A percentile compares a stretch with the other conserved stretches of the same genome.
Evolutionary conservation across 1,140 invertebrate genomes (phyloP).

Genomic region (Ectropis grisescens): DNA sequence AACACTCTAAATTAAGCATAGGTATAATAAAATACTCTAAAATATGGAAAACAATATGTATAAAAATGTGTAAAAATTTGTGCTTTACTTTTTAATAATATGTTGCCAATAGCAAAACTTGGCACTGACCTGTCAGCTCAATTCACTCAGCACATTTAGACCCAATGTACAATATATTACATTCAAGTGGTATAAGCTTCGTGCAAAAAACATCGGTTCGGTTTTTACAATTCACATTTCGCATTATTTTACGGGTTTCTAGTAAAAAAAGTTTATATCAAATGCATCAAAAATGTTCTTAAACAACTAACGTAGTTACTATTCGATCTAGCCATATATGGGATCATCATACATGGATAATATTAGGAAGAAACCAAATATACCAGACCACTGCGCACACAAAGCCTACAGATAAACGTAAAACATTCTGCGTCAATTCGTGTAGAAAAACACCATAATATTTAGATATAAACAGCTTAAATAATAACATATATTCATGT

Average conservation of each 20-base stretch:
- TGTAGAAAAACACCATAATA: constrained; percentile 54
- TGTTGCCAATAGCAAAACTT: constrained; percentile 66
- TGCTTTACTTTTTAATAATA: constrained; percentile 33
- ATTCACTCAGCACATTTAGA: constrained; percentile 65
- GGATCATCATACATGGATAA: constrained; percentile 46
- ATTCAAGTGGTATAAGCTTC: constrained; percentile 60
- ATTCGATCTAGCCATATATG: constrained; percentile 51
- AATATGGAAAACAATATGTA: constrained; percentile 51
- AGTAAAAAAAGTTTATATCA: constrained; percentile 70
- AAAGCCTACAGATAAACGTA: constrained; percentile 48
- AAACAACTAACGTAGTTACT: constrained; percentile 64
- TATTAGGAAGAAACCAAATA: constrained; percentile 55
- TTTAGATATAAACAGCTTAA: constrained; percentile 61
- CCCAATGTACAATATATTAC: constrained; percentile 70
- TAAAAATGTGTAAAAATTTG: constrained; percentile 40
- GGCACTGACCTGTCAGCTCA: constrained; percentile 59
- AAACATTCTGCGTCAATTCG: constrained; percentile 48
- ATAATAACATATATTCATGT: constrained; percentile 54
- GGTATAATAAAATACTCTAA: constrained; percentile 47
- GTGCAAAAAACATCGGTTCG: constrained; percentile 57
- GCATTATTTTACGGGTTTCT: constrained; percentile 48
- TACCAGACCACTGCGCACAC: constrained; percentile 53
- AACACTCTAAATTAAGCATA: constrained; percentile 63
- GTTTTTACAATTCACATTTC: constrained; percentile 59
- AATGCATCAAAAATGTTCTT: constrained; percentile 70